These are phyloP conservation scores for Smutsia temminckii DNA, from an alignment of 2,797 vertebrate species.

Conservation along the genomic window DNA sequence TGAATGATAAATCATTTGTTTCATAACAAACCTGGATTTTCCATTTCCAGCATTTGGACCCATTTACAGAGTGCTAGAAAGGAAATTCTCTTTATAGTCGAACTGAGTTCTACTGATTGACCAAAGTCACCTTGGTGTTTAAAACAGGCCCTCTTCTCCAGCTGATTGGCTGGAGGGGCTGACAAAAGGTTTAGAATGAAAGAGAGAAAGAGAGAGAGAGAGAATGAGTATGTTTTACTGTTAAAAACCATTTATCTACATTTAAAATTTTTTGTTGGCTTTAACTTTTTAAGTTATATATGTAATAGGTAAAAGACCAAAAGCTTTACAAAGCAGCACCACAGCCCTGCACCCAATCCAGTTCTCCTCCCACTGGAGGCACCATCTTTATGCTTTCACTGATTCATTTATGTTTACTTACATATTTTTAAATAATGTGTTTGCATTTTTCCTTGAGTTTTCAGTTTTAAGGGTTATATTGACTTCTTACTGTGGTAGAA, in stretches of 20 bases:
- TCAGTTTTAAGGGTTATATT: background rate
- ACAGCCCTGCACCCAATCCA: background rate
- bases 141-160: background rate
- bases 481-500: background rate
- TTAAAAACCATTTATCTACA: conserved; percentile 1
- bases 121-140: background rate
- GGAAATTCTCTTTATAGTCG: background rate
- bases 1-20: background rate
- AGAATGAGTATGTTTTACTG: background rate
- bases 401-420: background rate
- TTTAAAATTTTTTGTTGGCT: background rate
- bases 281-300: background rate
- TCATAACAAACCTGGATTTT: background rate
- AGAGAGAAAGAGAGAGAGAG: too few species aligned
- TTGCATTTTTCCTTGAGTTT: conserved; percentile 33
- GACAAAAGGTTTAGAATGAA: background rate
- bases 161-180: background rate
- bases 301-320: background rate
- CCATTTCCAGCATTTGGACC: conserved; percentile 8
- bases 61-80: background rate
- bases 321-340: background rate
- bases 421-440: background rate
- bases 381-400: background rate
- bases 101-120: background rate
- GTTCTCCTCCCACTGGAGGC: background rate